Conservation (phyloP, 2,888 invertebrate species). For the Netelia virgata region DNA sequence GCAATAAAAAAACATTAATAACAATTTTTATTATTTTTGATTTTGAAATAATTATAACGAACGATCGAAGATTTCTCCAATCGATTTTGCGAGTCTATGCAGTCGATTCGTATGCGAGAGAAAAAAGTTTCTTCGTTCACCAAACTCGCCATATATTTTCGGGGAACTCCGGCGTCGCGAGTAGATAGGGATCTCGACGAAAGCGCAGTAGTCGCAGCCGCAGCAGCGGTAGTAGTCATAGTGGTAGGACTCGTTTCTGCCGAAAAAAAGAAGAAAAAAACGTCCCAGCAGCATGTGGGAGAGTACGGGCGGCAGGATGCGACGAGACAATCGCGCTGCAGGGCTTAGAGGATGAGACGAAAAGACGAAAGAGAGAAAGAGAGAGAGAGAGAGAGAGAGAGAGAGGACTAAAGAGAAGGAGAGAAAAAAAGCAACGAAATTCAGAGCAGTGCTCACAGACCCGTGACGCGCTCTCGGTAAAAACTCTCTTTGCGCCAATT, state of each 20-base stretch:
- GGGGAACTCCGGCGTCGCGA: conserved; percentile 34
- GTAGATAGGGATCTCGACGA: conserved; percentile 75
- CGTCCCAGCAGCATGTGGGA: conserved; percentile 73
- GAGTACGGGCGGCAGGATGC: conserved; percentile 79
- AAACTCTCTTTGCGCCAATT: conserved; percentile 52
- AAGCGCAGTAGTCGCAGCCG: conserved; percentile 57
- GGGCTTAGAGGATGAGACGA: conserved; percentile 54
- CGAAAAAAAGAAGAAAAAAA: conserved; percentile 38
- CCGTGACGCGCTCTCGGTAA: conserved; percentile 69
- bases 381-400: conserved; percentile 17
- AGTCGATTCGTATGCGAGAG: conserved; percentile 10
- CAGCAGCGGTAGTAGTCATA: conserved; percentile 20
- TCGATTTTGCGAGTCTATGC: not conserved
- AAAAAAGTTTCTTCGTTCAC: conserved; percentile 36
- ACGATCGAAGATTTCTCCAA: not conserved
- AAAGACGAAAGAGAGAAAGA: conserved; percentile 33
- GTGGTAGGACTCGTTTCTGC: conserved; percentile 45
- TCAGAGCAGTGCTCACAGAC: conserved; percentile 68
- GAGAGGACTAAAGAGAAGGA: conserved; percentile 28
- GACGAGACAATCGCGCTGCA: conserved; percentile 77
- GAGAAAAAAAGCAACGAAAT: conserved; percentile 35
- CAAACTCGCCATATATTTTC: conserved; percentile 25
- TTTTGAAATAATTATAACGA: not conserved
- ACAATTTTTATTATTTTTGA: not conserved
- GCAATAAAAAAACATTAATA: too few species aligned